Percentiles rank a stretch among this genome's conserved stretches.
Evolutionary conservation across 2,888 invertebrate species (phyloP).

Genomic region (Amaurobius ferox): DNA sequence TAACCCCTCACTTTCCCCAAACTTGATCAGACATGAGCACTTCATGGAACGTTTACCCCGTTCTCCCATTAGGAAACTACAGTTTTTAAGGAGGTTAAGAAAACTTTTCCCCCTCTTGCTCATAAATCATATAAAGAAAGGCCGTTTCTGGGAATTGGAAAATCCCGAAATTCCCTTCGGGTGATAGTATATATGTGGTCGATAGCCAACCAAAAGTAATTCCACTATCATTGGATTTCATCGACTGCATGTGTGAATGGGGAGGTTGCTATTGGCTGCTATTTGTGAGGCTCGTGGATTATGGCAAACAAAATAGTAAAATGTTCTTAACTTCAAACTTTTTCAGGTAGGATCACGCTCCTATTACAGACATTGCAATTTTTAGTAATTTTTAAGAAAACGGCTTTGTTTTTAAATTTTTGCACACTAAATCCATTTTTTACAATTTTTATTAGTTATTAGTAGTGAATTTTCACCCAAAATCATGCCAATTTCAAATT

Average conservation of each 20-base stretch:
- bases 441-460: too few relatives aligned
- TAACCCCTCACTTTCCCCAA: neutral
- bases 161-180: neutral
- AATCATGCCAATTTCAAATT: too few relatives aligned
- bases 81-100: slow-evolving; percentile 26
- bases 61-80: slow-evolving; percentile 29
- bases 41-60: slow-evolving; percentile 16
- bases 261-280: slow-evolving; percentile 60
- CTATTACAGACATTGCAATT: too few relatives aligned
- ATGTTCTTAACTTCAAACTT: too few relatives aligned
- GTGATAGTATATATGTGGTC: slow-evolving; percentile 14
- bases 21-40: neutral
- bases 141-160: neutral
- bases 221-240: slow-evolving; percentile 35
- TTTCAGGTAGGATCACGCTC: too few relatives aligned
- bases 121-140: slow-evolving; percentile 57
- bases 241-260: slow-evolving; percentile 67
- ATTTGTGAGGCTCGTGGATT: slow-evolving; percentile 58
- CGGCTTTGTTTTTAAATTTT: too few relatives aligned
- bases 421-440: too few relatives aligned
- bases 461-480: too few relatives aligned
- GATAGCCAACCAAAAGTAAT: slow-evolving; percentile 3
- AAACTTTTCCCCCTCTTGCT: slow-evolving; percentile 22
- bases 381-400: too few relatives aligned
- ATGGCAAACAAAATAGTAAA: slow-evolving; percentile 20